Conservation (phyloP, 1,140 invertebrate species). For the Oscheius sp. region DNA sequence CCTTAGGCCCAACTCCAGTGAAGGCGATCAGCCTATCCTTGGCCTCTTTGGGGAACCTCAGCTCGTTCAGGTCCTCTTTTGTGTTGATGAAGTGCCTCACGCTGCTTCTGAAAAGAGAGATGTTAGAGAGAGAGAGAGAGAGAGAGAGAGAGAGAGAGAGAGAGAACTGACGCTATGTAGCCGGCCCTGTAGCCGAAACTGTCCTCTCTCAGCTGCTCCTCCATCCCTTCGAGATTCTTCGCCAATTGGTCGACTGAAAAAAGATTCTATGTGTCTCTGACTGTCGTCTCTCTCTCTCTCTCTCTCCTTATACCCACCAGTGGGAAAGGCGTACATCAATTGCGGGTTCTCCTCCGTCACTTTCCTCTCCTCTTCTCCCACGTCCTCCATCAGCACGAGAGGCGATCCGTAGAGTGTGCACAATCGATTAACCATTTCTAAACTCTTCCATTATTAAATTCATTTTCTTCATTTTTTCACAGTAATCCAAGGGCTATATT, state of each 20-base stretch:
- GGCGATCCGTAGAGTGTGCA: background rate
- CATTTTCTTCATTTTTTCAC: background rate
- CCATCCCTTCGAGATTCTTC: constrained; percentile 71
- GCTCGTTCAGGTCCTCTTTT: background rate
- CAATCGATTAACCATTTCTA: constrained; percentile 30
- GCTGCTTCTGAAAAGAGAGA: background rate
- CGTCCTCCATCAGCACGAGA: background rate
- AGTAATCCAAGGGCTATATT: background rate
- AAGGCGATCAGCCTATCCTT: constrained; percentile 1
- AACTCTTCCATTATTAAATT: background rate
- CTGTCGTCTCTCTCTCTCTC: too few relatives aligned
- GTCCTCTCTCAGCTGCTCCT: constrained; percentile 65
- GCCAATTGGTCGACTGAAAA: constrained; percentile 63
- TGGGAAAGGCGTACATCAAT: constrained; percentile 63
- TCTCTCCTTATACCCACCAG: constrained; percentile 70
- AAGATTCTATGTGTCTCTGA: constrained; percentile 75
- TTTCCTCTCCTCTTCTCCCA: background rate
- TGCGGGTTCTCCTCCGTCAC: background rate
- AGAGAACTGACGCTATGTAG: constrained; percentile 69
- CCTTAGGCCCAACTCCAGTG: constrained; percentile 27
- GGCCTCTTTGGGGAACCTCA: background rate
- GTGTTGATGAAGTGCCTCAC: background rate
- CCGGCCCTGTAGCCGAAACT: constrained; percentile 87
- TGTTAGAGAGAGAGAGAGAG: background rate
- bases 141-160: background rate